Evolutionary conservation across 2,113 vertebrate genomes (phyloP), one percentile per base, ranked within the genome.

Genomic region (Colossoma macropomum): DNA sequence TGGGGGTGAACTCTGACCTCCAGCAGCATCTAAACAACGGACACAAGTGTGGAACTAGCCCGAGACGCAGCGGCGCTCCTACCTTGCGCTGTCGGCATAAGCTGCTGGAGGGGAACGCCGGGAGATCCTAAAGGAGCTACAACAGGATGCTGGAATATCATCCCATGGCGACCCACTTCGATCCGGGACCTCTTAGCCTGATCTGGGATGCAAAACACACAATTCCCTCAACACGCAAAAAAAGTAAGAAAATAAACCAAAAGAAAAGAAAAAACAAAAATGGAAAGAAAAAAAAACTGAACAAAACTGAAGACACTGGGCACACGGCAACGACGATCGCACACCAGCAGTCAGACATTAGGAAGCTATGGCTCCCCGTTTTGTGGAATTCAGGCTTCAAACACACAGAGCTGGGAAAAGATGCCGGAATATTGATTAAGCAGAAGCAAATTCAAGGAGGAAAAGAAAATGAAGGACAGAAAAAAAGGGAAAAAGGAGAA

Each of bases 71-170:
- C 93, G 89, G 93, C 95, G 95, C 95, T 96, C 95, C 95, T 98
- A 99, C 98, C 98, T 99, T 99, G 98, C 93, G 95, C 98, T 85
- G 98, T 99, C 80, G 98, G 98, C 98, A 99, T 99, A 92, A 99
- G 96, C 93, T 99, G 98, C 95, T 99, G 98, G 90, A 99, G 97
- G 94, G 98, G 96, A 92, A 99, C 97, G 92, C 97, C 97, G 90
- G 97, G 92, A 89, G 95, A 95, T 95, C 94, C 94, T 95, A 95
- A 95, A 94, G 94, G 88, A 93, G 92, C 94, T 96, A 97, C 95
- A 93, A 96, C 97, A 89, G 97, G 97, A 95, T 97, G 98, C 95
- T 99, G 98, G 97, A 99, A 98, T 95, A 98, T 97, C 95, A 98
- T 96, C 94, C 97, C 98, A 95, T 97, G 98, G 93, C 97, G 97